phyloP scores from a whole-genome alignment of 2,113 vertebrate species.

The Macrotus californicus region DNA sequence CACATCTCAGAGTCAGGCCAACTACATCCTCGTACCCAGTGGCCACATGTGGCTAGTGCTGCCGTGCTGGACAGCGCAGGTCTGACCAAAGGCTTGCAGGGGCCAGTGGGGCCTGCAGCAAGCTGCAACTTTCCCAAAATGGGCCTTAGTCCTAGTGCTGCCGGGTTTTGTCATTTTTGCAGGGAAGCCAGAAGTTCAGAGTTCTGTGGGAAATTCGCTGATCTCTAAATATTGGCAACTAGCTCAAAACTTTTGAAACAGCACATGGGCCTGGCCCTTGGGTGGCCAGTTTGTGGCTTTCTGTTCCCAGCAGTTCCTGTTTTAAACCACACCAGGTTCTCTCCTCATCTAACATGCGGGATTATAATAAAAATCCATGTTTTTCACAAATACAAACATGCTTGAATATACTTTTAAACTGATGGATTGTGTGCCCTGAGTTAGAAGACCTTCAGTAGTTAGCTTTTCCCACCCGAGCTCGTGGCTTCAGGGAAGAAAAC shows the following conservation, averaged over 20 bases:
- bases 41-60: not conserved
- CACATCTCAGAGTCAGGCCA: not conserved
- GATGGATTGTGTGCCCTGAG: not conserved
- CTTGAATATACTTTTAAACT: not conserved
- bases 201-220: not conserved
- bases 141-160: not conserved
- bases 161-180: not conserved
- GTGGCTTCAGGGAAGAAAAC: not conserved
- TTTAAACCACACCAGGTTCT: not conserved
- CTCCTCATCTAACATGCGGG: not conserved
- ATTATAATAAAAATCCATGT: not conserved
- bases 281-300: not conserved
- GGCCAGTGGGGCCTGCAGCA: not conserved
- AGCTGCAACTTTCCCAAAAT: not conserved
- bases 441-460: not conserved
- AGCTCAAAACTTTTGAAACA: not conserved
- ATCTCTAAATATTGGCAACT: not conserved
- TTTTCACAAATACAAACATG: not conserved
- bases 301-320: not conserved
- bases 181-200: not conserved
- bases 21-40: not conserved
- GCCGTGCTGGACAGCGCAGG: not conserved
- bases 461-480: not conserved
- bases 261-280: not conserved
- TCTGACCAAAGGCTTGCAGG: not conserved